Percentiles rank a stretch among this genome's conserved stretches.
These are phyloP conservation scores for Saccopteryx leptura DNA, from an alignment of 2,113 vertebrate genomes.

Conservation along the genomic window DNA sequence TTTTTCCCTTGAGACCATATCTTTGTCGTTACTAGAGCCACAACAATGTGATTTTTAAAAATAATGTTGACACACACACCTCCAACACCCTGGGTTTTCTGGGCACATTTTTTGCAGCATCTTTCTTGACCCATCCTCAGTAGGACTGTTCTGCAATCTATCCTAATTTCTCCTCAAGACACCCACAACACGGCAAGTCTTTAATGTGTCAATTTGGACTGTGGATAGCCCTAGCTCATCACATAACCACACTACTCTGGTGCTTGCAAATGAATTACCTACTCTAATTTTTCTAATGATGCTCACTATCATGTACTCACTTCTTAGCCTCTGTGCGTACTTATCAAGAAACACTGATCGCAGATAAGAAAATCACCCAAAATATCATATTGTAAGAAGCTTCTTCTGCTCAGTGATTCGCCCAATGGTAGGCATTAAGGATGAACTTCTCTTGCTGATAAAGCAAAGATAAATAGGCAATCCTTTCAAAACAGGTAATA, in stretches of 20 bases:
- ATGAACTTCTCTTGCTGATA: conserved; percentile 40
- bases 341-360: conserved; percentile 50
- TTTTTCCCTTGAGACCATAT: background rate
- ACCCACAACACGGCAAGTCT: background rate
- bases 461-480: conserved; percentile 47
- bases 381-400: conserved; percentile 1
- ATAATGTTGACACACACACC: background rate
- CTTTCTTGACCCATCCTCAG: background rate
- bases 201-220: conserved; percentile 39
- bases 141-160: background rate
- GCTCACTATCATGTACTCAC: background rate
- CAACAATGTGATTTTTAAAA: background rate
- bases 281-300: conserved; percentile 52
- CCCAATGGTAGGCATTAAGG: background rate
- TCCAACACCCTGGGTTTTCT: conserved; percentile 33
- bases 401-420: background rate
- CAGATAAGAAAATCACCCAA: conserved; percentile 42
- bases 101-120: background rate
- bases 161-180: background rate
- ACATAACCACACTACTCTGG: background rate
- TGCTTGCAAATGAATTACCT: conserved; percentile 52
- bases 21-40: conserved; percentile 42
- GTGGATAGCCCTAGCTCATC: background rate
- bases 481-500: conserved; percentile 50
- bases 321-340: background rate